Conservation (phyloP, 2,888 invertebrate species). For the Leptinotarsa peninsularis region DNA sequence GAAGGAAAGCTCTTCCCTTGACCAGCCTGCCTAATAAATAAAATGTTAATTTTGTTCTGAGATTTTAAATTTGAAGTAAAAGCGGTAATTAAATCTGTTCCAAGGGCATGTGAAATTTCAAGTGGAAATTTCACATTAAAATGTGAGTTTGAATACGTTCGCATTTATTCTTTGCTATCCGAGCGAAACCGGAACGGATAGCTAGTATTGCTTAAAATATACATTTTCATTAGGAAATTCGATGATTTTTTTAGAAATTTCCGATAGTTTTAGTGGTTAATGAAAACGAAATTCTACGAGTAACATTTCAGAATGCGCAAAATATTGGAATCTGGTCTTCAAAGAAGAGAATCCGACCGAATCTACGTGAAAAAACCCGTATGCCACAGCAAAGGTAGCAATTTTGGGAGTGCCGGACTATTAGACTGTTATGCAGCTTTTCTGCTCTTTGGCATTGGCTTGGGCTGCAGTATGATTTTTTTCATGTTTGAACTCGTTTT, state of each 20-base stretch:
- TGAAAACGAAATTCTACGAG: neutral
- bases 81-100: too few species aligned
- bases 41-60: too few species aligned
- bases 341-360: conserved; percentile 69
- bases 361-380: conserved; percentile 72
- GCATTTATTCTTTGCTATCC: too few species aligned
- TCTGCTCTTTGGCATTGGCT: conserved; percentile 52
- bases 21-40: too few species aligned
- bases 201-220: too few species aligned
- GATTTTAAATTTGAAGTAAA: too few species aligned
- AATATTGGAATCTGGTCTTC: conserved; percentile 72
- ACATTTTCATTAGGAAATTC: too few species aligned
- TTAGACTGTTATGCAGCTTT: conserved; percentile 71
- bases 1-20: too few species aligned
- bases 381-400: conserved; percentile 70
- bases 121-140: too few species aligned
- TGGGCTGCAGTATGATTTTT: conserved; percentile 36
- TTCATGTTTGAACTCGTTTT: conserved; percentile 38
- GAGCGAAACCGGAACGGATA: too few species aligned
- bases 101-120: too few species aligned
- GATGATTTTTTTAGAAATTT: neutral
- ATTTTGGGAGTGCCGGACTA: conserved; percentile 73
- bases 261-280: neutral
- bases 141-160: too few species aligned
- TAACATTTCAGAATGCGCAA: conserved; percentile 46